Conservation (phyloP, 2,797 vertebrate genomes). For the Ctenopoma kingsleyae region DNA sequence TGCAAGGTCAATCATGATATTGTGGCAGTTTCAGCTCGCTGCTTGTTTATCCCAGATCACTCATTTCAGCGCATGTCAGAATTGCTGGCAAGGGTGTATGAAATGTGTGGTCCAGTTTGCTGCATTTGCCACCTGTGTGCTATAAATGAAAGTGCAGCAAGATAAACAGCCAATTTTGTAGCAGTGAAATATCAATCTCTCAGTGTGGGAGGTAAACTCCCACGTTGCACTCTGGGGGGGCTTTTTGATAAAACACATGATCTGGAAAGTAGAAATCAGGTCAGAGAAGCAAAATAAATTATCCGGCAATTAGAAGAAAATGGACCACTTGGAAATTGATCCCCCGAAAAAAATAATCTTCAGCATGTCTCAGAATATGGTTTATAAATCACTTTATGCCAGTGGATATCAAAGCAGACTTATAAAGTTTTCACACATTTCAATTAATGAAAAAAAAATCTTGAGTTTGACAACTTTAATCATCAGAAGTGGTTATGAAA, state of each 20-base stretch:
- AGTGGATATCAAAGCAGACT: not conserved
- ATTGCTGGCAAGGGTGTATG: slow-evolving; percentile 45
- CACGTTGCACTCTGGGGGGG: slow-evolving; percentile 43
- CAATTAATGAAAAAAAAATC: too few species aligned
- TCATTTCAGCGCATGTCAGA: slow-evolving; percentile 57
- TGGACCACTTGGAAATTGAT: slow-evolving; percentile 14
- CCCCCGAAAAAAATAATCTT: not conserved
- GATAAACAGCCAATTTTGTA: slow-evolving; percentile 74
- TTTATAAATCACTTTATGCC: too few species aligned
- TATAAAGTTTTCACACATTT: not conserved
- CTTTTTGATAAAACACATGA: slow-evolving; percentile 59
- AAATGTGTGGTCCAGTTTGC: slow-evolving; percentile 61
- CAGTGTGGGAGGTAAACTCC: slow-evolving; percentile 67
- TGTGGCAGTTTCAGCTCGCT: slow-evolving; percentile 38
- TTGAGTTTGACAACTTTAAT: slow-evolving; percentile 5
- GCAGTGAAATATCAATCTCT: slow-evolving; percentile 65
- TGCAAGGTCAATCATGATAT: slow-evolving; percentile 50
- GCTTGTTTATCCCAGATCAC: slow-evolving; percentile 54
- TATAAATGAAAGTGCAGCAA: slow-evolving; percentile 66
- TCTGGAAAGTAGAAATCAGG: slow-evolving; percentile 60
- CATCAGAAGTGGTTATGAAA: not conserved
- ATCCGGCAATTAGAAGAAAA: slow-evolving; percentile 41
- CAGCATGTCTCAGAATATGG: too few species aligned
- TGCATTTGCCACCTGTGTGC: slow-evolving; percentile 67
- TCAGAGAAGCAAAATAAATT: slow-evolving; percentile 62